Conservation (phyloP, 1,140 invertebrate genomes). For the Lucilia sericata region DNA sequence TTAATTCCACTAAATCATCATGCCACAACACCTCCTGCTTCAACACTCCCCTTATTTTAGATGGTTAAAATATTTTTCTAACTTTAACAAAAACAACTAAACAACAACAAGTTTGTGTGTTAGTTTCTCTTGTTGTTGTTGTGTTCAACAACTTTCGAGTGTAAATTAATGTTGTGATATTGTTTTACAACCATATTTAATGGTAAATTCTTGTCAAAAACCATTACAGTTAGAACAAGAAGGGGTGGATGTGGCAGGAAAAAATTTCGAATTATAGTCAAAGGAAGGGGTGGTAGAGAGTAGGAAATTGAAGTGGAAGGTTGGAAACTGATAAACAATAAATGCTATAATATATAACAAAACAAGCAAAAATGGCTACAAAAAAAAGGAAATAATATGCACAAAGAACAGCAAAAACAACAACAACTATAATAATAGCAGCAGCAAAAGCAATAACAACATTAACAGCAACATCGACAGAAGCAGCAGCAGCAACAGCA, state of each 20-base stretch:
- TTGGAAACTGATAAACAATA: too few species aligned
- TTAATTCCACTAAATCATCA: too few species aligned
- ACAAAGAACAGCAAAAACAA: not conserved
- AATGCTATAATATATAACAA: not conserved
- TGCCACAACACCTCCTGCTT: too few species aligned
- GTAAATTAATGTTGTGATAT: slow-evolving; percentile 2
- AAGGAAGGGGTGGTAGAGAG: too few species aligned
- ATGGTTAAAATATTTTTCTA: not conserved
- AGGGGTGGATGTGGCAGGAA: not conserved
- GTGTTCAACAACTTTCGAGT: not conserved
- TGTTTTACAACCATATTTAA: slow-evolving; percentile 2
- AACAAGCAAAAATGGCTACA: not conserved
- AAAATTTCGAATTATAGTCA: too few species aligned
- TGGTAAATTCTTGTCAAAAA: not conserved
- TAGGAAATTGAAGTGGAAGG: too few species aligned
- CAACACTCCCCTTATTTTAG: too few species aligned
- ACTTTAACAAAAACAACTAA: not conserved
- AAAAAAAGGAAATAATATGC: not conserved
- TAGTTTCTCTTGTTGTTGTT: not conserved
- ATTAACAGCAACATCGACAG: too few species aligned
- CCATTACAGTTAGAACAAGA: not conserved
- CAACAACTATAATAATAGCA: too few species aligned
- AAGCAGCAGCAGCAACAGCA: too few species aligned
- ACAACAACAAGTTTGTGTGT: too few species aligned
- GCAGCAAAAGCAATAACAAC: too few species aligned